These are phyloP conservation scores for Spongilla lacustris DNA, from an alignment of 37 sponge, comb jelly and placozoan genomes.

Conservation along the genomic window DNA sequence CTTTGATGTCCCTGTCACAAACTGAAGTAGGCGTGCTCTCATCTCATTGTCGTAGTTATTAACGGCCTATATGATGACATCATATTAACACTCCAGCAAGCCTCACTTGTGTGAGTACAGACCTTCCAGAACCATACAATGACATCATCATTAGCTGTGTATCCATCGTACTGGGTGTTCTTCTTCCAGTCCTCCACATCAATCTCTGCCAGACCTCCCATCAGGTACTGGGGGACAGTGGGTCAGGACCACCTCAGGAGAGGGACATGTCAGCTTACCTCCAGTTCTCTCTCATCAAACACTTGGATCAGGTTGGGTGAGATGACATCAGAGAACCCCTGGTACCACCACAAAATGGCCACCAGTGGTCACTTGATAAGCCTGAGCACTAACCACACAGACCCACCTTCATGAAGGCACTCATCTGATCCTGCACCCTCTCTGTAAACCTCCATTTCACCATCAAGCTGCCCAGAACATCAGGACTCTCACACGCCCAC, in stretches of 20 bases:
- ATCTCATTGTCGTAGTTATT: slow-evolving; percentile 89
- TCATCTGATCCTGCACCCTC: slow-evolving; percentile 87
- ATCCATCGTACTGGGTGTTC: slow-evolving; percentile 86
- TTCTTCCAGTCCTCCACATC: slow-evolving; percentile 96
- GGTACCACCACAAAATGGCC: not conserved
- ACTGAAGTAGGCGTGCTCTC: slow-evolving; percentile 94
- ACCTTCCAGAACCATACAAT: slow-evolving; percentile 99
- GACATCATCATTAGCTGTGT: slow-evolving; percentile 58
- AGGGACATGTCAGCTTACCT: slow-evolving; percentile 54
- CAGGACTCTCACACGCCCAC: not conserved
- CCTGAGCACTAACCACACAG: not conserved
- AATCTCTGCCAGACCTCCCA: slow-evolving; percentile 95
- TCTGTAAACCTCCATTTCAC: slow-evolving; percentile 93
- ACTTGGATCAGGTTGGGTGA: slow-evolving; percentile 75
- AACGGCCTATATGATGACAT: slow-evolving; percentile 66
- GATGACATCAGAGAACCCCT: slow-evolving; percentile 92
- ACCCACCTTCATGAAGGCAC: slow-evolving; percentile 81
- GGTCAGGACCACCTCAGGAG: not conserved
- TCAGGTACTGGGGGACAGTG: slow-evolving; percentile 75
- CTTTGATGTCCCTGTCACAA: slow-evolving; percentile 98
- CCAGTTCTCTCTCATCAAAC: slow-evolving; percentile 94
- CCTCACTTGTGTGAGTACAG: no score
- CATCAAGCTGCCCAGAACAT: slow-evolving; percentile 56
- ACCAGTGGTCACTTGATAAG: slow-evolving; percentile 3
- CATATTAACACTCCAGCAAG: no score